Conservation (phyloP, 1,140 invertebrate genomes). For the Tyrophagus putrescentiae region DNA sequence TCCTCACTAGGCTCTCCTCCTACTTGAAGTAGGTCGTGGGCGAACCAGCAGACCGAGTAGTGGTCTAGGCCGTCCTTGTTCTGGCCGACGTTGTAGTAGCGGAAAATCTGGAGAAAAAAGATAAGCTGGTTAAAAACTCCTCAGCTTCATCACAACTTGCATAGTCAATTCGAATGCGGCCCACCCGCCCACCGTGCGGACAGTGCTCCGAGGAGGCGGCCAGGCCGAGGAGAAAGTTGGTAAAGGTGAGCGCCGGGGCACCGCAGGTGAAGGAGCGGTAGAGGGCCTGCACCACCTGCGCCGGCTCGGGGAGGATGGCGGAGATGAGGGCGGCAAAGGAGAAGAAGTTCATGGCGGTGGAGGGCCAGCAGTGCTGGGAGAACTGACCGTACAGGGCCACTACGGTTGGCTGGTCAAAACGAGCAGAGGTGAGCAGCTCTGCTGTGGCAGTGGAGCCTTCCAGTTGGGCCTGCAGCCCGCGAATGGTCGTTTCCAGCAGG, state of each 20-base stretch:
- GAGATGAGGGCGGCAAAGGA: conserved; percentile 19
- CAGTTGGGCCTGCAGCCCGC: too few relatives aligned
- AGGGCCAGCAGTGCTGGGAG: conserved; percentile 22
- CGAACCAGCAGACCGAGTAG: background rate
- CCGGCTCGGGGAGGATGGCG: background rate
- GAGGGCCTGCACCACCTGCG: background rate
- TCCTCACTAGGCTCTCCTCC: conserved; percentile 12
- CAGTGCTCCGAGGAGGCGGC: conserved; percentile 40
- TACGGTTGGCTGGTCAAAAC: too few relatives aligned
- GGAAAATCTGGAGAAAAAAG: conserved; percentile 19
- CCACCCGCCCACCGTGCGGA: conserved; percentile 38
- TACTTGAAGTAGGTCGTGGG: conserved; percentile 1
- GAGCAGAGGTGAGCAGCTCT: too few relatives aligned
- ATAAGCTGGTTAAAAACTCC: too few relatives aligned
- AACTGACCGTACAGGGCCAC: conserved; percentile 22
- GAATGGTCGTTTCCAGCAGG: too few relatives aligned
- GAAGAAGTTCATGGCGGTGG: conserved; percentile 4
- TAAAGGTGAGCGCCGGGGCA: conserved; percentile 28
- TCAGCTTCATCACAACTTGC: too few relatives aligned
- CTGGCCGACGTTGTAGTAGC: conserved; percentile 17
- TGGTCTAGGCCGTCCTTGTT: background rate
- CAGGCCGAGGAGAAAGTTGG: conserved; percentile 38
- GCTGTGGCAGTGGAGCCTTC: too few relatives aligned
- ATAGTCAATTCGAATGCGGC: conserved; percentile 6
- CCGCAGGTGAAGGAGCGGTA: conserved; percentile 14